Evolutionary conservation across 2,797 vertebrate species (phyloP), one percentile per base, ranked within the genome.

Genomic region (Acanthurus tractus): DNA sequence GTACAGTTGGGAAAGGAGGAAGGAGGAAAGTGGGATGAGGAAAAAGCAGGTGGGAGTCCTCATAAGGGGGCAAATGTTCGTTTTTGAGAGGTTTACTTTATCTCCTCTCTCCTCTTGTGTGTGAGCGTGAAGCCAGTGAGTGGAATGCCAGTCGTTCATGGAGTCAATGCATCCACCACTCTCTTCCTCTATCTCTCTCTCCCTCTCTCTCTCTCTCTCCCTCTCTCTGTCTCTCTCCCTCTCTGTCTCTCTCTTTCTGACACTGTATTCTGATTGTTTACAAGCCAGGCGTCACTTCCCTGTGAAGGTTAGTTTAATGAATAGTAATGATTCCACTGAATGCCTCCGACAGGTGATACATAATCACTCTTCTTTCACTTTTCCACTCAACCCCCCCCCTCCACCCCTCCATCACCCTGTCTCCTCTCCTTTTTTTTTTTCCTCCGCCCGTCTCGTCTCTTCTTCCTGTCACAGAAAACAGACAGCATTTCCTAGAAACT

Each of bases 281-380:
- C 95, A 97, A 96, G 95, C 92, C 93, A 90, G 94, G 92, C 94
- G 93, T 95, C 96, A 95, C 96, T 96, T 95, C 87, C 95, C 96
- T 97, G 92, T 96, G 96, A 97, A 98, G 96, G 97, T 96, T 98
- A 97, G 96, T 97, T 96, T 98, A 97, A 98, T 97, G 96, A 97
- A 97, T 94, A 97, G 94, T 95, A 97, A 98, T 96, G 95, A 91
- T 97, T 93, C 79, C 85, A 90, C 90, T 95, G 92, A 96, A 87
- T 84, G 89, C 82, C 94, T 90, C 88, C 92, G 95, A 94, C 89
- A 95, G 93, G 94, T 92, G 91, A 94, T 85, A 93, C 89, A 91
- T 94, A 95, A 90, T 93, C 87, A 86, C 92, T 93, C 95, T 92
- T 94, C 87, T 84, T 79, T 84, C 79, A 88, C 86, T 92, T 88